Conservation (phyloP, 2,888 invertebrate genomes). For the Diarsia dahlii region DNA sequence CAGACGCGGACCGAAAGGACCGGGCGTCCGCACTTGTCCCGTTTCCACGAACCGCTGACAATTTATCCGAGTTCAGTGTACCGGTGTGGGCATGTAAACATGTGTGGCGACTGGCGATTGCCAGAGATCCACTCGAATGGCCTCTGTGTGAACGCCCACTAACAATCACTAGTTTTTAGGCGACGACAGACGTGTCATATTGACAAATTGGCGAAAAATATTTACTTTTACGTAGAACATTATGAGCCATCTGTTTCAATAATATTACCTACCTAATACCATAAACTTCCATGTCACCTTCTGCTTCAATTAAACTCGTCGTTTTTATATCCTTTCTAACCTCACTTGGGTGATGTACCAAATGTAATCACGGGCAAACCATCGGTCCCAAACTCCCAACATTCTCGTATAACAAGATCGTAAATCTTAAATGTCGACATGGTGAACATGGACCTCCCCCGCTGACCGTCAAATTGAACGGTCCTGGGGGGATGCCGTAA, state of each 20-base stretch:
- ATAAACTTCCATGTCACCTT: slow-evolving; percentile 22
- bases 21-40: slow-evolving; percentile 76
- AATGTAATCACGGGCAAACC: neutral
- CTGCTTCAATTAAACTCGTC: slow-evolving; percentile 8
- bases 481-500: slow-evolving; percentile 26
- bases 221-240: slow-evolving; percentile 32
- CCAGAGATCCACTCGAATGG: slow-evolving; percentile 61
- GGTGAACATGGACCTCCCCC: slow-evolving; percentile 21
- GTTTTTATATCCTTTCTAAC: slow-evolving; percentile 27
- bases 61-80: slow-evolving; percentile 86
- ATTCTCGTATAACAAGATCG: slow-evolving; percentile 25
- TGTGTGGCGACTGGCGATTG: slow-evolving; percentile 67
- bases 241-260: slow-evolving; percentile 51
- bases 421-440: slow-evolving; percentile 31
- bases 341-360: slow-evolving; percentile 2
- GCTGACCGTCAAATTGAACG: slow-evolving; percentile 20
- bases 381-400: slow-evolving; percentile 14
- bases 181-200: slow-evolving; percentile 29
- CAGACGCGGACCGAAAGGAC: slow-evolving; percentile 69
- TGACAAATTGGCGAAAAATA: slow-evolving; percentile 48
- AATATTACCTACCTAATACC: slow-evolving; percentile 27
- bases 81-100: slow-evolving; percentile 79
- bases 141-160: slow-evolving; percentile 60
- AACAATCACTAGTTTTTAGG: slow-evolving; percentile 38
- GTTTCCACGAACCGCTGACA: slow-evolving; percentile 83